Conservation (phyloP, 2,113 vertebrate species). For the Indri indri region DNA sequence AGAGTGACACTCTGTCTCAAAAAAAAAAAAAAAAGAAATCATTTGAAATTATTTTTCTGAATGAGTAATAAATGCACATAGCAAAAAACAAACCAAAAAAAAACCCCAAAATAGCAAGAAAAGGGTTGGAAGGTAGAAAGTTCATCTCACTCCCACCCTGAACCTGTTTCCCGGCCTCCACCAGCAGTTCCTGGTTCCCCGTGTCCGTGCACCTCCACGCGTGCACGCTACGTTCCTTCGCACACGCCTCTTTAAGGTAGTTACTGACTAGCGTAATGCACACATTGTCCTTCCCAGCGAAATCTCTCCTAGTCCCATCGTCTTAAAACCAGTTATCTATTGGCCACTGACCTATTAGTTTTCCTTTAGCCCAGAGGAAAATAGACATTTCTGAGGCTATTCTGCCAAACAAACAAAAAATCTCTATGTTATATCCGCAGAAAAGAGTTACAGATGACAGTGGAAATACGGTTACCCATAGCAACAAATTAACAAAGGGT, state of each 20-base stretch:
- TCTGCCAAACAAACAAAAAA: not conserved
- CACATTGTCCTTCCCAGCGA: not conserved
- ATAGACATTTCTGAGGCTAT: not conserved
- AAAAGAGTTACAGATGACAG: not conserved
- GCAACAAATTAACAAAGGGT: not conserved
- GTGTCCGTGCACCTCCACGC: not conserved
- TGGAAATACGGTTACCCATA: not conserved
- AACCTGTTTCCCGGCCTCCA: not conserved
- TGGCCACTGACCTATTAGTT: not conserved
- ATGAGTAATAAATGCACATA: not conserved
- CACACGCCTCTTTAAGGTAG: not conserved
- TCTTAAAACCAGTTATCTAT: not conserved
- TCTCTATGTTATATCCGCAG: not conserved
- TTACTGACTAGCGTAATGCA: no score
- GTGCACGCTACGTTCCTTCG: not conserved
- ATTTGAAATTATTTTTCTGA: slow-evolving; percentile 14
- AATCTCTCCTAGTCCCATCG: not conserved
- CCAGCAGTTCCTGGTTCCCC: not conserved
- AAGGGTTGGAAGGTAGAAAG: not conserved
- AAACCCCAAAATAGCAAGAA: not conserved
- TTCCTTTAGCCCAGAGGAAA: not conserved
- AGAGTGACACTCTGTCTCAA: no score
- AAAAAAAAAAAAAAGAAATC: no score
- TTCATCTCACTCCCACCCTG: no score
- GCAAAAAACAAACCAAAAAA: not conserved